These are phyloP conservation scores for Calosoma granatense DNA, from an alignment of 1,140 invertebrate species.

Conservation along the genomic window DNA sequence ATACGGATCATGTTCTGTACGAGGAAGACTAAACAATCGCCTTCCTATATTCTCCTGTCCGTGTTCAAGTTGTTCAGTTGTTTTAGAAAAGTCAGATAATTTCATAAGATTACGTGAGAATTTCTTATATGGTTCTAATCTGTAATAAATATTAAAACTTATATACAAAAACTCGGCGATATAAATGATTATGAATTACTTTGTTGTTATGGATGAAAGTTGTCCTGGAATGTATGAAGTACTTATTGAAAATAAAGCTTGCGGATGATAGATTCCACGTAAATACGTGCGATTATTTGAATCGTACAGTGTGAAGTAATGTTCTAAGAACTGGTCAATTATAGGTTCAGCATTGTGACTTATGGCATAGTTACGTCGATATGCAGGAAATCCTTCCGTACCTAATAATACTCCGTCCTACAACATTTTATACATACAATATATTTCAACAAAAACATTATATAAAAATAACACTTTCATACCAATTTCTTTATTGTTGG, in stretches of 20 bases:
- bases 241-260: conserved; percentile 63
- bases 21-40: conserved; percentile 61
- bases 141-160: conserved; percentile 11
- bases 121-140: conserved; percentile 24
- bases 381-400: conserved; percentile 43
- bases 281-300: conserved; percentile 62
- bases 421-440: too few species aligned
- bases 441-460: too few species aligned
- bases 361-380: conserved; percentile 55
- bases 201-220: conserved; percentile 22
- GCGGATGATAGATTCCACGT: conserved; percentile 72
- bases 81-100: conserved; percentile 27
- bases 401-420: conserved; percentile 67
- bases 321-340: conserved; percentile 64
- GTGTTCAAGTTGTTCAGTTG: conserved; percentile 19
- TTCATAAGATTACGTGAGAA: conserved; percentile 25
- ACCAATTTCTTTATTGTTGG: conserved; percentile 25
- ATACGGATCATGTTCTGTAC: conserved; percentile 66
- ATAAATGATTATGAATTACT: conserved; percentile 17
- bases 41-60: conserved; percentile 64
- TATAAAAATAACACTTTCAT: too few species aligned
- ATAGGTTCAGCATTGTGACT: conserved; percentile 51
- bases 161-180: conserved; percentile 12
- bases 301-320: conserved; percentile 79
- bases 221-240: conserved; percentile 37